Evolutionary conservation across 2,797 vertebrate genomes (phyloP).

Genomic region (Phylloscopus collybita): DNA sequence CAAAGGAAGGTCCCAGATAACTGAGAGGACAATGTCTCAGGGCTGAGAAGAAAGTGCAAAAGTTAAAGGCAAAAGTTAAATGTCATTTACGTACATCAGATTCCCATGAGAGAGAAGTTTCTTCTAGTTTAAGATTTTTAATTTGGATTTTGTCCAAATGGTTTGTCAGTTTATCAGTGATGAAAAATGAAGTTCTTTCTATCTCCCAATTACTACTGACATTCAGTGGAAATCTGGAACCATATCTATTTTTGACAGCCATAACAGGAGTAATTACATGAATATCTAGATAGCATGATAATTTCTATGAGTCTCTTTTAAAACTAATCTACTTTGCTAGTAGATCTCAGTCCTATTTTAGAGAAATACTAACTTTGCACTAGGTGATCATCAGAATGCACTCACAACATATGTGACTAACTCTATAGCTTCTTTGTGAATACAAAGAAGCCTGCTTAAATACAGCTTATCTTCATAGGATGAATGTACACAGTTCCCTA

Average conservation of each 20-base stretch:
- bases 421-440: background rate
- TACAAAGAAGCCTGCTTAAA: background rate
- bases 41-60: background rate
- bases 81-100: background rate
- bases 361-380: background rate
- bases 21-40: background rate
- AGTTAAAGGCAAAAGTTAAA: background rate
- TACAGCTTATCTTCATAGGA: background rate
- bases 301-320: background rate
- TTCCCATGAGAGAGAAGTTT: background rate
- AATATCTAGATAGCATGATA: background rate
- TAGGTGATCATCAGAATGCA: background rate
- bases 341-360: background rate
- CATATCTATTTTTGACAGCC: background rate
- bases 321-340: background rate
- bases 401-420: background rate
- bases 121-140: background rate
- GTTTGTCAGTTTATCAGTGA: background rate
- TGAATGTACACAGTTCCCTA: background rate
- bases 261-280: background rate
- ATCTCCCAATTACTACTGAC: background rate
- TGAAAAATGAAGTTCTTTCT: background rate
- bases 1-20: background rate
- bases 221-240: background rate
- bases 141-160: background rate